A percentile compares a stretch with the other conserved stretches of the same genome.
Conservation (phyloP, 1,140 invertebrate genomes). For the Conus ventricosus region DNA sequence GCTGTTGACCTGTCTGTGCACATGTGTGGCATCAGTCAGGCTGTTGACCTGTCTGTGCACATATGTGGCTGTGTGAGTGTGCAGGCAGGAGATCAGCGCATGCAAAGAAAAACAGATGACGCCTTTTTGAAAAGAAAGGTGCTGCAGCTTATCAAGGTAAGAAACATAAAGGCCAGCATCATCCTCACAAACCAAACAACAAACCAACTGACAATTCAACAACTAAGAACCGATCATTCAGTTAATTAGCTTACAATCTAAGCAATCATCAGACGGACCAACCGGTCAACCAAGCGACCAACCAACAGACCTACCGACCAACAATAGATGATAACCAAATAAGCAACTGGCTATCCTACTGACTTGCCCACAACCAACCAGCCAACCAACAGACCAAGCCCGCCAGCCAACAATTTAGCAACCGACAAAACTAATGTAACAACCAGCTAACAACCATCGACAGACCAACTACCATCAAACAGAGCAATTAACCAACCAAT, state of each 20-base stretch:
- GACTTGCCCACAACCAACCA: no score
- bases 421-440: no score
- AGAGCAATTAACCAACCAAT: no score
- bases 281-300: neutral
- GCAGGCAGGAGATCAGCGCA: neutral
- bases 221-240: neutral
- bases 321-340: neutral
- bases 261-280: neutral
- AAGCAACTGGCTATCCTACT: neutral
- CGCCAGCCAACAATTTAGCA: no score
- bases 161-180: neutral
- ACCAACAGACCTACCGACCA: neutral
- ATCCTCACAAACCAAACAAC: neutral
- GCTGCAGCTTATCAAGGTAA: slow-evolving; percentile 13
- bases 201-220: neutral
- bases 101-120: neutral
- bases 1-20: neutral
- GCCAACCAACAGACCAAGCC: no score
- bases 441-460: no score
- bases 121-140: neutral
- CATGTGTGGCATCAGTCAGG: neutral
- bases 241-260: neutral
- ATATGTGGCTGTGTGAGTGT: neutral
- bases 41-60: no score
- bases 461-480: no score